Evolutionary conservation across 2,113 vertebrate genomes (phyloP).

Genomic region (Eulemur macaco): DNA sequence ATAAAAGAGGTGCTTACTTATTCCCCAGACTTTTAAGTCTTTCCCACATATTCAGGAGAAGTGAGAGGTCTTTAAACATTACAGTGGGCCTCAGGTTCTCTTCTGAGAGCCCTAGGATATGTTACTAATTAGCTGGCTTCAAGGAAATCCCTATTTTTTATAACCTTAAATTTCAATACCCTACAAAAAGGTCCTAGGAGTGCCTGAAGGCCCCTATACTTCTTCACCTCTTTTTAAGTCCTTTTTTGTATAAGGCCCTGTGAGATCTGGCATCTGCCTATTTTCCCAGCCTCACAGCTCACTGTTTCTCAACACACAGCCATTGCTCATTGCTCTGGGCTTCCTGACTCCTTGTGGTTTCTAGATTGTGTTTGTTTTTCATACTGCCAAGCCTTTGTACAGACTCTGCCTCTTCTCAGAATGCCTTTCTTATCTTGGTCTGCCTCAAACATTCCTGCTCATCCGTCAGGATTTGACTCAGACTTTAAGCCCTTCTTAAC

Average conservation of each 20-base stretch:
- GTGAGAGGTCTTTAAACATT: background rate
- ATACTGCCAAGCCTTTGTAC: background rate
- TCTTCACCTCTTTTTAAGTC: background rate
- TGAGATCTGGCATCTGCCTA: background rate
- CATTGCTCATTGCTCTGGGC: background rate
- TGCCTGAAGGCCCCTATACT: background rate
- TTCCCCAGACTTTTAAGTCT: background rate
- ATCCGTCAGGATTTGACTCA: background rate
- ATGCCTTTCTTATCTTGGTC: background rate
- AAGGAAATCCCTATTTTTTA: constrained; percentile 22
- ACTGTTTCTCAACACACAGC: background rate
- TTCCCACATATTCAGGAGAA: background rate
- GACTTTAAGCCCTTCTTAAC: background rate
- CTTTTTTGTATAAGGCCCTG: background rate
- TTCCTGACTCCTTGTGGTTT: background rate
- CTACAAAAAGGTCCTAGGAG: background rate
- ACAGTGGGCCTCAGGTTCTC: background rate
- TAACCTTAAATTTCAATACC: constrained; percentile 18
- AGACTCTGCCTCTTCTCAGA: background rate
- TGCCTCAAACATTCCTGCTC: background rate
- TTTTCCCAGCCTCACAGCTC: background rate
- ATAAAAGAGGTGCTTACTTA: background rate
- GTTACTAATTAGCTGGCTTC: constrained; percentile 39
- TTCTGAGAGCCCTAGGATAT: background rate
- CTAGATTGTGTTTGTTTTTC: background rate